Percentiles rank a stretch among this genome's conserved stretches.
Conservation (phyloP, 2,113 vertebrate genomes). For the Ptilorrhoa leucosticta region DNA sequence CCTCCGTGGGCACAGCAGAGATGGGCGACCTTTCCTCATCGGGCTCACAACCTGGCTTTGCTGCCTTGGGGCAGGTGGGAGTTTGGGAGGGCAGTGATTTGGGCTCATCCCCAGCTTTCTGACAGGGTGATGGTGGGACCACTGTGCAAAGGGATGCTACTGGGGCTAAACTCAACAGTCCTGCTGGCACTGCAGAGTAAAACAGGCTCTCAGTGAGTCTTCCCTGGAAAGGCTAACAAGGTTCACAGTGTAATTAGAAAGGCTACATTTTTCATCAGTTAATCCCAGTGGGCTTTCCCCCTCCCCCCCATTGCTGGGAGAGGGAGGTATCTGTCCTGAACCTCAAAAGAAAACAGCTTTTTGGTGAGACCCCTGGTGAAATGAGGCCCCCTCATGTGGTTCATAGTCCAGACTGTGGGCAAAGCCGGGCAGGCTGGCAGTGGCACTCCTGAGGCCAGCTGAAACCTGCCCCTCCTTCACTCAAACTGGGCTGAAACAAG, state of each 20-base stretch:
- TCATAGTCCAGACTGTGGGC: background rate
- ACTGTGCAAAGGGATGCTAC: background rate
- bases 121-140: background rate
- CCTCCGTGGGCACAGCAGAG: rapidly evolving
- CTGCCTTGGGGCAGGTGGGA: background rate
- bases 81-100: background rate
- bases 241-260: background rate
- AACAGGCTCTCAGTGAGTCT: background rate
- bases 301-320: rapidly evolving
- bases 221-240: background rate
- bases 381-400: rapidly evolving
- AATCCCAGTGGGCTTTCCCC: background rate
- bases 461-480: background rate
- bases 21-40: background rate
- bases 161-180: rapidly evolving
- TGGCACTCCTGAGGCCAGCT: background rate
- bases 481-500: background rate
- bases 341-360: background rate
- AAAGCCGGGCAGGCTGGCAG: background rate
- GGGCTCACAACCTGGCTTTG: background rate
- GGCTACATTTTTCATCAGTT: background rate
- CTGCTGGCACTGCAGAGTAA: background rate
- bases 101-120: background rate
- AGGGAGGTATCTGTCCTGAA: background rate
- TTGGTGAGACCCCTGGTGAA: background rate